These are phyloP conservation scores for Siphlonurus alternatus DNA, from an alignment of 2,888 invertebrate genomes.

Conservation along the genomic window DNA sequence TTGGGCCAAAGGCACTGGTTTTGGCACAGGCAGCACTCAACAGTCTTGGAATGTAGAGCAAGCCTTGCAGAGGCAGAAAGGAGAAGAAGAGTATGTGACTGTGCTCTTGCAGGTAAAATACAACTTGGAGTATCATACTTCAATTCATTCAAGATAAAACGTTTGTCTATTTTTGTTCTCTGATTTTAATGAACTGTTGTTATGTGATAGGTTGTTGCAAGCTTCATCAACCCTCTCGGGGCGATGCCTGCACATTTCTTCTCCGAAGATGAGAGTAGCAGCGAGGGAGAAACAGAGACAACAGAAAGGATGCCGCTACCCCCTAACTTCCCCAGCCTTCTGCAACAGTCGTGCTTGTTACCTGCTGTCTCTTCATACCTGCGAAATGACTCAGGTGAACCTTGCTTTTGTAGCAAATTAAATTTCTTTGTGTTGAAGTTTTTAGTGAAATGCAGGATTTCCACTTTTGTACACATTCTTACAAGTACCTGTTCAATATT, in stretches of 20 bases:
- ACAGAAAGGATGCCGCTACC: slow-evolving; percentile 33
- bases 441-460: neutral
- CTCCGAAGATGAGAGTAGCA: slow-evolving; percentile 6
- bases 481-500: too few species aligned
- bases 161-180: neutral
- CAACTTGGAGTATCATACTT: neutral
- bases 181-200: neutral
- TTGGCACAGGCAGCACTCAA: slow-evolving; percentile 88
- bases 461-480: neutral
- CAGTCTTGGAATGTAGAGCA: slow-evolving; percentile 96
- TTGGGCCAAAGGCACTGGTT: slow-evolving; percentile 95
- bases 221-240: slow-evolving; percentile 60
- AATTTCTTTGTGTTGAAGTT: neutral
- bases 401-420: neutral
- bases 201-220: slow-evolving; percentile 52
- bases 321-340: slow-evolving; percentile 51
- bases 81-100: slow-evolving; percentile 89
- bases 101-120: slow-evolving; percentile 45
- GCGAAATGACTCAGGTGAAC: slow-evolving; percentile 69
- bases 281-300: neutral
- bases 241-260: slow-evolving; percentile 16
- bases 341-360: slow-evolving; percentile 68
- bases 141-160: too few species aligned
- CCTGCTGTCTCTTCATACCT: slow-evolving; percentile 81
- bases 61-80: slow-evolving; percentile 71